A percentile compares a stretch with the other conserved stretches of the same genome.
Evolutionary conservation across 1,140 invertebrate genomes (phyloP).

Genomic region (Drosophila insularis): DNA sequence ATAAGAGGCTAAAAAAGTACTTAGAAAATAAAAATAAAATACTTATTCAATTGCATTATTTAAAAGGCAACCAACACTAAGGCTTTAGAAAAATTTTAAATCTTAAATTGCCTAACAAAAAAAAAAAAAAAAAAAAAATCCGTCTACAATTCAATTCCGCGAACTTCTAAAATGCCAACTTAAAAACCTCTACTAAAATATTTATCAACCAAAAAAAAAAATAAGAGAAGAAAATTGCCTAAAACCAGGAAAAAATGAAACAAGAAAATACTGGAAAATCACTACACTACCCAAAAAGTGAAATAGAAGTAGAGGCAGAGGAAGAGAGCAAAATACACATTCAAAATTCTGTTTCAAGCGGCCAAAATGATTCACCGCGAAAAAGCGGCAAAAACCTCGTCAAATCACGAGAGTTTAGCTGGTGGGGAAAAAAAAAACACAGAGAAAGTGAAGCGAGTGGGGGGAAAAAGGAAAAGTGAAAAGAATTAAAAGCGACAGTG

Average conservation of each 20-base stretch:
- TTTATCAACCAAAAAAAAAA: not conserved
- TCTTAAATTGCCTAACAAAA: too few relatives aligned
- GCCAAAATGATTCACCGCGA: conserved; percentile 38
- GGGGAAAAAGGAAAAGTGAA: conserved; percentile 49
- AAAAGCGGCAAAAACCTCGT: conserved; percentile 54
- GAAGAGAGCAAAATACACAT: conserved; percentile 20
- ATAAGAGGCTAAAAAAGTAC: too few relatives aligned
- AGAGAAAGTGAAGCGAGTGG: conserved; percentile 39
- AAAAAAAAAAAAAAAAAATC: too few relatives aligned
- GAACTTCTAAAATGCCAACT: not conserved
- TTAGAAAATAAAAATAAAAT: too few relatives aligned
- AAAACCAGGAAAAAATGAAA: not conserved
- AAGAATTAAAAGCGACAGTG: conserved; percentile 73
- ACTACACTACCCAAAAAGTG: not conserved
- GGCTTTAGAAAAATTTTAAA: too few relatives aligned
- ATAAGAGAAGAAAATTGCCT: not conserved
- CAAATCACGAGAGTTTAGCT: conserved; percentile 53
- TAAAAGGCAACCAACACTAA: too few relatives aligned
- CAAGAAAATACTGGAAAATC: not conserved
- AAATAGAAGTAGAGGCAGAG: not conserved
- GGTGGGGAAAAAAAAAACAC: conserved; percentile 28
- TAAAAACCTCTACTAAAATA: conserved; percentile 11
- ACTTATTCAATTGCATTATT: too few relatives aligned
- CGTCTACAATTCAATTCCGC: too few relatives aligned
- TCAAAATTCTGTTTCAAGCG: conserved; percentile 68